Conservation (phyloP, 2,888 invertebrate genomes). For the Bursaphelenchus okinawaensis region DNA sequence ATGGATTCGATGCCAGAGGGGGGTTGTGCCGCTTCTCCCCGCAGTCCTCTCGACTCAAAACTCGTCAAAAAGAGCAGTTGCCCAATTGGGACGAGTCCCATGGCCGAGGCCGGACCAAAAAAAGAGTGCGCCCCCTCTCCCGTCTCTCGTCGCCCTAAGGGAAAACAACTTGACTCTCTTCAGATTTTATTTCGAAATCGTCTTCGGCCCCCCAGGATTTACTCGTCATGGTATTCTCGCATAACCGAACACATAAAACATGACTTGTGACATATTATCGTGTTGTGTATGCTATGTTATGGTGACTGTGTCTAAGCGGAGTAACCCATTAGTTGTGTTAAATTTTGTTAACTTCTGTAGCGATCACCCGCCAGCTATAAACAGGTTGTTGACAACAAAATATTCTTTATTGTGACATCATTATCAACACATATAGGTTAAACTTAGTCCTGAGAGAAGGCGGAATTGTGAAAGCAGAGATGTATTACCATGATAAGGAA, state of each 20-base stretch:
- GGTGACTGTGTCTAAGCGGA: no score
- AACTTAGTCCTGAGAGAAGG: neutral
- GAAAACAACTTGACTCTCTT: neutral
- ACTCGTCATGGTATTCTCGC: neutral
- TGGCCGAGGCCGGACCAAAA: neutral
- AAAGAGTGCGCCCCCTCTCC: neutral
- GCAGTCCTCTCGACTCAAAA: neutral
- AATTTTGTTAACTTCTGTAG: no score
- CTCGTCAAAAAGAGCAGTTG: neutral
- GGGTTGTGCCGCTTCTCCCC: neutral
- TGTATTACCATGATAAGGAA: neutral
- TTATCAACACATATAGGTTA: neutral
- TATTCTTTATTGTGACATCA: neutral
- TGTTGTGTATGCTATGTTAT: neutral
- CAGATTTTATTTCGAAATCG: neutral
- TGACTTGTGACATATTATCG: neutral
- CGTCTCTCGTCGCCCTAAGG: neutral
- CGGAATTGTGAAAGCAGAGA: neutral
- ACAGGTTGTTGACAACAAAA: no score
- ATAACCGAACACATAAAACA: neutral
- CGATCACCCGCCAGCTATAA: no score
- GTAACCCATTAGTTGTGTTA: no score
- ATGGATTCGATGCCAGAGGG: neutral
- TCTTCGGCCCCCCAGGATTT: neutral
- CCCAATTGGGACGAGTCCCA: neutral